These are phyloP conservation scores for Muscicapa comitata DNA, from an alignment of 2,797 vertebrate genomes.

Conservation along the genomic window DNA sequence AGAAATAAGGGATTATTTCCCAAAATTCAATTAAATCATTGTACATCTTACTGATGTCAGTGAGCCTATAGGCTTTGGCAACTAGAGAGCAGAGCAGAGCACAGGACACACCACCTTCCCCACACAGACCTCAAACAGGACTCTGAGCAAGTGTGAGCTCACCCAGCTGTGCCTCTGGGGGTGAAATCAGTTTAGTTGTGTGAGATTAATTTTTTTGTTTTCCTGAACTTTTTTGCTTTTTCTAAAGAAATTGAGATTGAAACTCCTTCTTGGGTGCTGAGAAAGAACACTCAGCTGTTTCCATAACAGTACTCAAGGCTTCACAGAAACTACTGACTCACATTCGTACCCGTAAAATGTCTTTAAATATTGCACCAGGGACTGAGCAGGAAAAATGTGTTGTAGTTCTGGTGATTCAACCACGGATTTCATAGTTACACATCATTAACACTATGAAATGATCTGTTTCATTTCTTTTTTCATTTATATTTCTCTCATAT, in stretches of 20 bases:
- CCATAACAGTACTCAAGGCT: background rate
- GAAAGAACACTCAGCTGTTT: background rate
- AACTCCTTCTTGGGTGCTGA: background rate
- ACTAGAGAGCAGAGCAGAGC: background rate
- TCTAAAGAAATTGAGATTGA: background rate
- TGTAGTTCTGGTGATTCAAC: conserved; percentile 24
- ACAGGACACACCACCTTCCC: background rate
- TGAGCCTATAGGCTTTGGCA: background rate
- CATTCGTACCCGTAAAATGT: background rate
- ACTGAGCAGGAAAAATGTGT: conserved; percentile 20
- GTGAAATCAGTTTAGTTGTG: background rate
- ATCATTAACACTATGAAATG: conserved; percentile 41
- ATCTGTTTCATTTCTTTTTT: conserved; percentile 49
- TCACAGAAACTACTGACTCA: conserved; percentile 33
- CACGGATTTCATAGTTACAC: conserved; percentile 29
- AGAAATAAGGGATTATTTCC: background rate
- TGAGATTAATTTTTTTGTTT: background rate
- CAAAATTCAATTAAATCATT: background rate
- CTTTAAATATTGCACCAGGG: conserved; percentile 30
- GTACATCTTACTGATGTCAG: background rate
- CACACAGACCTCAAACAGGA: background rate
- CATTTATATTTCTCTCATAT: background rate
- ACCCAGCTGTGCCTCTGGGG: background rate
- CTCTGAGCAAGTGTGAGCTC: background rate
- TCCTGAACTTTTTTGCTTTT: background rate